These are phyloP conservation scores for Alectura lathami DNA, from an alignment of 2,113 vertebrate species.

Conservation along the genomic window DNA sequence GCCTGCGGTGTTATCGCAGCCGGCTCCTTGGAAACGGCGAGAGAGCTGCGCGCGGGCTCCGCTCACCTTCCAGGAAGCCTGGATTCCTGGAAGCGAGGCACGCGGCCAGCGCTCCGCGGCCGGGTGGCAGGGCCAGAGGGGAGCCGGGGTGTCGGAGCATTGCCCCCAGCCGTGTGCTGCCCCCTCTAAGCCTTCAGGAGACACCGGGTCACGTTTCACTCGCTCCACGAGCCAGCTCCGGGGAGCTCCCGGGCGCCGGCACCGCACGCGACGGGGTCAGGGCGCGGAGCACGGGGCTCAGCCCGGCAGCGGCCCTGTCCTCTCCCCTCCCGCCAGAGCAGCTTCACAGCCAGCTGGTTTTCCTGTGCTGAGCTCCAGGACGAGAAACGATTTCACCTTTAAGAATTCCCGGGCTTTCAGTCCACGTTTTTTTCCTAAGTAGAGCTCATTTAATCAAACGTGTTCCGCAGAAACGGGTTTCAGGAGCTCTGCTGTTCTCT, in stretches of 20 bases:
- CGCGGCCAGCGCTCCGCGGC: constrained; percentile 75
- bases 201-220: background rate
- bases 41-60: constrained; percentile 74
- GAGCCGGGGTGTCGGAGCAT: no score
- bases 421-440: background rate
- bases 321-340: background rate
- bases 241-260: background rate
- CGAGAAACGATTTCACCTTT: background rate
- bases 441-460: background rate
- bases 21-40: constrained; percentile 79
- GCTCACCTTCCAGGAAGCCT: constrained; percentile 82
- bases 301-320: background rate
- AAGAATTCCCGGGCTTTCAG: background rate
- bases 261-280: background rate
- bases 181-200: background rate
- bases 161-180: background rate
- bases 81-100: constrained; percentile 81
- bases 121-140: constrained; percentile 12
- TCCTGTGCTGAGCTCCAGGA: background rate
- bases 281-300: background rate
- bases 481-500: background rate
- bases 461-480: background rate
- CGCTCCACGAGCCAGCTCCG: no score
- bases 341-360: background rate
- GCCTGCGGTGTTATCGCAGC: constrained; percentile 74